These are phyloP conservation scores for Microcaecilia unicolor DNA, from an alignment of 2,797 vertebrate species.

Conservation along the genomic window DNA sequence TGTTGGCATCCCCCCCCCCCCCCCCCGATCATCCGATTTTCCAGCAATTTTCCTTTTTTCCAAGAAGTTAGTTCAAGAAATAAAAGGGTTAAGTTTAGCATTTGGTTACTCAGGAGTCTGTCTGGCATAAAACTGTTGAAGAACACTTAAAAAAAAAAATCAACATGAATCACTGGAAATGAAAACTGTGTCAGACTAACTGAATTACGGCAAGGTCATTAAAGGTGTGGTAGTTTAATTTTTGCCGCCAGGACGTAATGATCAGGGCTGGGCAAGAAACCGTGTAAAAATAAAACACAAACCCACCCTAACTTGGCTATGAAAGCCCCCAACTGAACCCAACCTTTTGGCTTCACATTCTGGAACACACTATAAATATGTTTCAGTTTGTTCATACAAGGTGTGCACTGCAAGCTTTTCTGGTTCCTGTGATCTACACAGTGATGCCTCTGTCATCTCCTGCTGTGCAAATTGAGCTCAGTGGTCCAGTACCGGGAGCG, in stretches of 20 bases:
- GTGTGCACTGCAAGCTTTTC: no score
- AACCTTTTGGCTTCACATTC: conserved; percentile 23
- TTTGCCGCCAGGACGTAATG: conserved; percentile 40
- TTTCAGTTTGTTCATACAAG: no score
- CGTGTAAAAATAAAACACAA: conserved; percentile 17
- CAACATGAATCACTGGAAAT: conserved; percentile 48
- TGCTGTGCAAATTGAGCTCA: no score
- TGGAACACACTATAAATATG: no score
- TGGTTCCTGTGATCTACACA: no score
- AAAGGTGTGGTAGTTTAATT: conserved; percentile 56
- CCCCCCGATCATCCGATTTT: no score
- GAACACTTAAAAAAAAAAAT: conserved; percentile 49
- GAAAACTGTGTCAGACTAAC: conserved; percentile 44
- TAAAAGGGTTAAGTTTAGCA: conserved; percentile 12
- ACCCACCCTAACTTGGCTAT: conserved; percentile 45
- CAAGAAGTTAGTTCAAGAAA: no score
- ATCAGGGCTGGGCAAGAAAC: conserved; percentile 31
- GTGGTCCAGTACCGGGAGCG: no score
- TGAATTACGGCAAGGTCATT: conserved; percentile 56
- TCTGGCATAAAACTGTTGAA: conserved; percentile 25
- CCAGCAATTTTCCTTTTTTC: no score
- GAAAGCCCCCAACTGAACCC: conserved; percentile 15
- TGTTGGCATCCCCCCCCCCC: no score
- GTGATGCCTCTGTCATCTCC: no score
- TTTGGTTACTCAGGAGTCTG: conserved; percentile 16